Conservation (phyloP, 2,797 vertebrate species). For the Poecilia gillii region DNA sequence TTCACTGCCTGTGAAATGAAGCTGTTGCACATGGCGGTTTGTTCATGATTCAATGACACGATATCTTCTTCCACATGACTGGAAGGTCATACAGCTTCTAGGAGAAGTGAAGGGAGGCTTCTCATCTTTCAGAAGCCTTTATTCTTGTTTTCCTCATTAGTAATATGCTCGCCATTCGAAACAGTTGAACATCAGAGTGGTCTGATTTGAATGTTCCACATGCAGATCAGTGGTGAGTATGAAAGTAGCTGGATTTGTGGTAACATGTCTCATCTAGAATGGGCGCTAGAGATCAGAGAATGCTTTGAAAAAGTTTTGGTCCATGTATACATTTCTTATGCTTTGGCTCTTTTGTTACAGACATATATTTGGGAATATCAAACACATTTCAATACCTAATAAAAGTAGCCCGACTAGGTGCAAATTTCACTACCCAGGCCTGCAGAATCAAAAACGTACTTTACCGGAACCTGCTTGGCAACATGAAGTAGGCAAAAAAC, state of each 20-base stretch:
- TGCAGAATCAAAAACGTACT: not conserved
- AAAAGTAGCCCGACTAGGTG: not conserved
- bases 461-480: not conserved
- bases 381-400: not conserved
- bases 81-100: not conserved
- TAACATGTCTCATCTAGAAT: not conserved
- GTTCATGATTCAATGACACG: not conserved
- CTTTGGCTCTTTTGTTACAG: not conserved
- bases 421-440: not conserved
- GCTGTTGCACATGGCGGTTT: not conserved
- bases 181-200: not conserved
- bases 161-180: not conserved
- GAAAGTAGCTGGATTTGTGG: not conserved
- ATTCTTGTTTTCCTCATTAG: not conserved
- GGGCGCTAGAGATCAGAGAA: not conserved
- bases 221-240: not conserved
- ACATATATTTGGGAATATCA: not conserved
- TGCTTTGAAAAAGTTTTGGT: not conserved
- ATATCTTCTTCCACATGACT: not conserved
- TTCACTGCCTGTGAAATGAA: constrained; percentile 1
- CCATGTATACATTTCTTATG: not conserved
- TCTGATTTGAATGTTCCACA: not conserved
- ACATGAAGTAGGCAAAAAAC: not conserved
- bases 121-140: not conserved
- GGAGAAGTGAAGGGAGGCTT: not conserved